Evolutionary conservation across 2,797 vertebrate species (phyloP).

Genomic region (Varecia variegata): DNA sequence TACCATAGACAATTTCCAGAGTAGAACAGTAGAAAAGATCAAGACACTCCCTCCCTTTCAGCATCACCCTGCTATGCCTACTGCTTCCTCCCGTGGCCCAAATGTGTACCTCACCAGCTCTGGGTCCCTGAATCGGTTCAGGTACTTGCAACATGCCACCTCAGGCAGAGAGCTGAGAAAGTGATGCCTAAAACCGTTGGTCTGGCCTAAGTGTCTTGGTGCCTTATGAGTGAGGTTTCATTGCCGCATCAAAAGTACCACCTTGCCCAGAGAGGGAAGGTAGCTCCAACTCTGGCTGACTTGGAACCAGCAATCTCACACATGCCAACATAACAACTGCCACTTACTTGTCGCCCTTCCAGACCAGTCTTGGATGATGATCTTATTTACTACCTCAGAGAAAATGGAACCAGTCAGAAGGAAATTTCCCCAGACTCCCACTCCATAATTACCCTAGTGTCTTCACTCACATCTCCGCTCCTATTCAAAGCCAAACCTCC

Average conservation of each 20-base stretch:
- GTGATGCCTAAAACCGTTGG: background rate
- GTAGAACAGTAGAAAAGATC: background rate
- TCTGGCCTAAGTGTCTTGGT: background rate
- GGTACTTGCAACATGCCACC: background rate
- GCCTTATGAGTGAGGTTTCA: background rate
- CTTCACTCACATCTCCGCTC: background rate
- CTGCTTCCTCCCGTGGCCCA: background rate
- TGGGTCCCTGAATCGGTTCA: background rate
- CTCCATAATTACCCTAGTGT: background rate
- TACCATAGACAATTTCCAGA: background rate
- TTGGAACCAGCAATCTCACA: background rate
- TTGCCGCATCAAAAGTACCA: background rate
- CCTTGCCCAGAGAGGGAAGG: background rate
- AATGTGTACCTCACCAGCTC: background rate
- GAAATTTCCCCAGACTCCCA: background rate
- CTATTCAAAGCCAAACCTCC: background rate
- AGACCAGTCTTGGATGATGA: background rate
- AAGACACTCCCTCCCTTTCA: background rate
- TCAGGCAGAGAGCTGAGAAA: background rate
- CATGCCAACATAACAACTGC: background rate
- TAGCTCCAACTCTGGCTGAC: background rate
- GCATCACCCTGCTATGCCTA: background rate
- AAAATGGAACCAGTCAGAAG: background rate
- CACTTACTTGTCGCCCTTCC: background rate
- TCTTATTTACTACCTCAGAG: background rate